Conservation (phyloP, 2,888 invertebrate genomes). For the Drosophila vallismaia region DNA sequence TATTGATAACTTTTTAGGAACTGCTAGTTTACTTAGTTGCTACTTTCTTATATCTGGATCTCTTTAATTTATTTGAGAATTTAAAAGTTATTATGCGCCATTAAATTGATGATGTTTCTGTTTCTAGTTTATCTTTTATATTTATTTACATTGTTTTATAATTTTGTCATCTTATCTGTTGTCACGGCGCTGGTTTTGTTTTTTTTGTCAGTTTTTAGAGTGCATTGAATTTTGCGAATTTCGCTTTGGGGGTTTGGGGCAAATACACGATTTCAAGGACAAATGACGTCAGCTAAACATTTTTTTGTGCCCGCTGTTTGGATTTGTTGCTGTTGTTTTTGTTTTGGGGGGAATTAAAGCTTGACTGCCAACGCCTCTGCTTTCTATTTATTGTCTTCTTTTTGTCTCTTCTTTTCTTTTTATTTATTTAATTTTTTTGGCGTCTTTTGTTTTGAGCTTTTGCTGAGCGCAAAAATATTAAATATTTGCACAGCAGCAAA, state of each 20-base stretch:
- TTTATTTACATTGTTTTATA: constrained; percentile 3
- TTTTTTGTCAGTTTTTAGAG: constrained; percentile 38
- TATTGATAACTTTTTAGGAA: background rate
- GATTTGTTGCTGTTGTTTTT: constrained; percentile 13
- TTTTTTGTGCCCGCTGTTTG: constrained; percentile 52
- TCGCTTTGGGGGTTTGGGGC: constrained; percentile 64
- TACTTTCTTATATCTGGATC: background rate
- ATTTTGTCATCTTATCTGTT: constrained; percentile 54
- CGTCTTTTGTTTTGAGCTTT: constrained; percentile 51
- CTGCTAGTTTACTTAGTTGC: background rate
- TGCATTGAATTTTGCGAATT: constrained; percentile 77
- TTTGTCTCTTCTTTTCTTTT: constrained; percentile 40
- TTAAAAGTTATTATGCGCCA: constrained; percentile 1
- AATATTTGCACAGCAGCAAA: constrained; percentile 68
- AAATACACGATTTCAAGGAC: constrained; percentile 77
- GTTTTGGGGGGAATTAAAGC: constrained; percentile 34
- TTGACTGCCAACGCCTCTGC: constrained; percentile 53
- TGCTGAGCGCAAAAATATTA: constrained; percentile 42
- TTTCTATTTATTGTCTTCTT: constrained; percentile 40
- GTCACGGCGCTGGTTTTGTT: constrained; percentile 17
- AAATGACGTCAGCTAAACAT: constrained; percentile 80
- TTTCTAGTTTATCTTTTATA: constrained; percentile 15
- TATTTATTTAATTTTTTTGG: constrained; percentile 26
- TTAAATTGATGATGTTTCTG: background rate
- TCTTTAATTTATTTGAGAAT: constrained; percentile 9